phyloP scores from a whole-genome alignment of 2,888 invertebrate genomes.

The Drosophila vallismaia region DNA sequence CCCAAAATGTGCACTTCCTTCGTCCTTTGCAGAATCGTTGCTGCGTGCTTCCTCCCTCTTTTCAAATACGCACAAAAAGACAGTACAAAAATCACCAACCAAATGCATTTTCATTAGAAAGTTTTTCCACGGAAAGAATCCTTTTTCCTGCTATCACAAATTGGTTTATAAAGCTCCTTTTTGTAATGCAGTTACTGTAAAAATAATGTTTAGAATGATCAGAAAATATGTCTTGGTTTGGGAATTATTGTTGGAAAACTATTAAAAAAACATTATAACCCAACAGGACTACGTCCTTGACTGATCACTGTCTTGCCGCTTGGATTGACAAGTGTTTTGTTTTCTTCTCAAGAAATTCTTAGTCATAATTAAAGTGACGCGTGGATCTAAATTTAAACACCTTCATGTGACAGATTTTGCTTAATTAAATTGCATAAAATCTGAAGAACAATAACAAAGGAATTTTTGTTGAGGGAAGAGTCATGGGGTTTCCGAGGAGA shows the following conservation, averaged over 20 bases:
- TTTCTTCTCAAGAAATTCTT: slow-evolving; percentile 49
- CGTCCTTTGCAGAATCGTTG: slow-evolving; percentile 56
- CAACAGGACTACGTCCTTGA: too few species aligned
- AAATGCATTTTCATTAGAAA: slow-evolving; percentile 78
- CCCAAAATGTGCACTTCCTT: slow-evolving; percentile 60
- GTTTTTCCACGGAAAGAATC: slow-evolving; percentile 44
- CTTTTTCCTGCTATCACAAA: slow-evolving; percentile 19
- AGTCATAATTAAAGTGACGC: slow-evolving; percentile 70
- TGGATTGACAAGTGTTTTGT: slow-evolving; percentile 48
- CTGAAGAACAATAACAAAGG: slow-evolving; percentile 45
- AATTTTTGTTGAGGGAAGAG: slow-evolving; percentile 9
- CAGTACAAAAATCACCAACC: slow-evolving; percentile 66
- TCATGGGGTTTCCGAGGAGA: neutral
- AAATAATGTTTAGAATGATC: neutral
- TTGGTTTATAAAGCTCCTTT: slow-evolving; percentile 25
- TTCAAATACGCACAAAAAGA: slow-evolving; percentile 58
- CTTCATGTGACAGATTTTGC: slow-evolving; percentile 54
- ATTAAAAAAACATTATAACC: neutral
- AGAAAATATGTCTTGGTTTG: neutral
- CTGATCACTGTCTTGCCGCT: slow-evolving; percentile 53
- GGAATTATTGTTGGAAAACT: neutral
- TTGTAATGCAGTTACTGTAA: neutral
- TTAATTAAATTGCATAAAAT: slow-evolving; percentile 59
- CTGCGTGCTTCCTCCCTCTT: slow-evolving; percentile 73
- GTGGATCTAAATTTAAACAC: slow-evolving; percentile 67